Evolutionary conservation across 2,888 invertebrate genomes (phyloP).

Genomic region (Pollenia amentaria): DNA sequence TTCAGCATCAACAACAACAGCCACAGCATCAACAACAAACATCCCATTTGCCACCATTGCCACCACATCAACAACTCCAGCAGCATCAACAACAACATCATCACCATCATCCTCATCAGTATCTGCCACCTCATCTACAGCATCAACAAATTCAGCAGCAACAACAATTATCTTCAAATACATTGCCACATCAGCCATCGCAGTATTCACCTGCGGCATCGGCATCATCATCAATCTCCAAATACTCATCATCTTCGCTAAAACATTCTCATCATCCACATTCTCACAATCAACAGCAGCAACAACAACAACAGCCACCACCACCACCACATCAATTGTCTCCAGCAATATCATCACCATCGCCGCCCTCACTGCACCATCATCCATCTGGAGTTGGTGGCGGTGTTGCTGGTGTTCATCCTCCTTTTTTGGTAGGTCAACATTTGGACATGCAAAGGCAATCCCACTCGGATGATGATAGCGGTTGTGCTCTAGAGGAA

Average conservation of each 20-base stretch:
- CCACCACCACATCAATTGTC: slow-evolving; percentile 80
- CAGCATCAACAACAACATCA: slow-evolving; percentile 75
- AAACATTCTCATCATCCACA: slow-evolving; percentile 77
- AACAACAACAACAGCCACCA: slow-evolving; percentile 66
- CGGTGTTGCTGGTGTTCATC: slow-evolving; percentile 74
- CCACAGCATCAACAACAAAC: slow-evolving; percentile 59
- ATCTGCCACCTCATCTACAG: slow-evolving; percentile 66
- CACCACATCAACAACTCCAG: slow-evolving; percentile 65
- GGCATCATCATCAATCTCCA: slow-evolving; percentile 78
- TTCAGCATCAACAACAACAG: slow-evolving; percentile 72
- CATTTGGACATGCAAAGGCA: slow-evolving; percentile 91
- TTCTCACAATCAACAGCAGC: slow-evolving; percentile 75
- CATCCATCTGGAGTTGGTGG: slow-evolving; percentile 79
- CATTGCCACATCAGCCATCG: slow-evolving; percentile 71
- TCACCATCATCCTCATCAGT: slow-evolving; percentile 77
- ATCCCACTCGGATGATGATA: slow-evolving; percentile 98
- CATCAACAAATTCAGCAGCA: slow-evolving; percentile 69
- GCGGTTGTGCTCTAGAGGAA: slow-evolving; percentile 99
- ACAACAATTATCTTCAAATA: slow-evolving; percentile 63
- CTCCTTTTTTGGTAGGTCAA: slow-evolving; percentile 82
- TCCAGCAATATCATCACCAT: slow-evolving; percentile 83
- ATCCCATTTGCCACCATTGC: slow-evolving; percentile 70
- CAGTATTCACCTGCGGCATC: slow-evolving; percentile 81
- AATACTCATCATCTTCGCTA: slow-evolving; percentile 80
- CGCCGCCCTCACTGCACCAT: slow-evolving; percentile 83